Evolutionary conservation across 2,888 invertebrate genomes (phyloP).

Genomic region (Aphrophora alni): DNA sequence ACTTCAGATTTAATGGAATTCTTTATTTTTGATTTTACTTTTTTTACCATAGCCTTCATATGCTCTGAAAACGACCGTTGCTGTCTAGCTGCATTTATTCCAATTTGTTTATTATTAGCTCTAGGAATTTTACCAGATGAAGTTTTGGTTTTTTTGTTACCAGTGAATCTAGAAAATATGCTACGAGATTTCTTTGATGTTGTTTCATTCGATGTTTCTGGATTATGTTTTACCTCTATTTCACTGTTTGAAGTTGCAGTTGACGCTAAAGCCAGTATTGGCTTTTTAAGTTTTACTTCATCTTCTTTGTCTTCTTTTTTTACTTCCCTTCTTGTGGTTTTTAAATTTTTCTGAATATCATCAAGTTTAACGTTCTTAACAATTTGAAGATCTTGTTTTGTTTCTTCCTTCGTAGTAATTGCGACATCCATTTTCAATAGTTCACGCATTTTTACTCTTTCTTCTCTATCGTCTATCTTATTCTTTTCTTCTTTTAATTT

Average conservation of each 20-base stretch:
- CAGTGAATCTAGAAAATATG: constrained; percentile 37
- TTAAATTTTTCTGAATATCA: constrained; percentile 15
- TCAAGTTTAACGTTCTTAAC: constrained; percentile 29
- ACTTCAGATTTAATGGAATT: constrained; percentile 13
- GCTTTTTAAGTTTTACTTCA: constrained; percentile 25
- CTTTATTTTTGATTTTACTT: constrained; percentile 48
- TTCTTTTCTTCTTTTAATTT: constrained; percentile 27
- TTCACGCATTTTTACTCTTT: constrained; percentile 35
- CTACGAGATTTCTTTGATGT: constrained; percentile 29
- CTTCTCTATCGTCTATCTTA: constrained; percentile 36
- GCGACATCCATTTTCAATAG: constrained; percentile 4
- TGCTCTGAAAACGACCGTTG: constrained; percentile 49
- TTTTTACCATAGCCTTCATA: constrained; percentile 49
- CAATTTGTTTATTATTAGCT: constrained; percentile 54
- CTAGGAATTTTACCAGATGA: constrained; percentile 23
- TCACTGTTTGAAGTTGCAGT: not conserved
- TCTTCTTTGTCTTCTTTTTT: constrained; percentile 34
- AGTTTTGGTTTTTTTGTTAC: constrained; percentile 20
- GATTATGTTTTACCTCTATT: not conserved
- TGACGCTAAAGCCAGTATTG: not conserved
- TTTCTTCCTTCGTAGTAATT: constrained; percentile 9
- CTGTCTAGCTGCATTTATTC: constrained; percentile 43
- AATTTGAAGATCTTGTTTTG: constrained; percentile 18
- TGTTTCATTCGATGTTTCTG: constrained; percentile 9
- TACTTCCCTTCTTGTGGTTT: constrained; percentile 23